A percentile compares a stretch with the other conserved stretches of the same genome.
Evolutionary conservation across 2,888 invertebrate genomes (phyloP).

Genomic region (Phortica okadai): DNA sequence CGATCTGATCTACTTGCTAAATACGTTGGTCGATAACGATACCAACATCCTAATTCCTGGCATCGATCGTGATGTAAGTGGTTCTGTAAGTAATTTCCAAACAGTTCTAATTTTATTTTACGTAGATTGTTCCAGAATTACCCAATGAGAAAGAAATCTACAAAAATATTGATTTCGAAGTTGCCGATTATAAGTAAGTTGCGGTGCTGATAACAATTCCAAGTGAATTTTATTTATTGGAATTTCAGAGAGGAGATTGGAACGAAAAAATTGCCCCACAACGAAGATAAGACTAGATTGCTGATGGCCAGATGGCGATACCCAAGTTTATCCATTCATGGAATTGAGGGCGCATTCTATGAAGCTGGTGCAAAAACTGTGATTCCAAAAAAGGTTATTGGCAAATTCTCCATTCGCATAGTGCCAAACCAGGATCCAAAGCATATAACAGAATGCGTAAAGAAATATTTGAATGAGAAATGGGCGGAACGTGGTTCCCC

Average conservation of each 20-base stretch:
- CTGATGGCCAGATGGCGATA: conserved; percentile 97
- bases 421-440: conserved; percentile 96
- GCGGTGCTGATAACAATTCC: neutral
- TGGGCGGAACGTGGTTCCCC: conserved; percentile 90
- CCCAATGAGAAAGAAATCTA: conserved; percentile 85
- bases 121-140: conserved; percentile 80
- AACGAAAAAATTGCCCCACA: conserved; percentile 82
- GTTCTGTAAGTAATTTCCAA: neutral
- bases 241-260: conserved; percentile 80
- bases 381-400: conserved; percentile 93
- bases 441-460: conserved; percentile 88
- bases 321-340: conserved; percentile 95
- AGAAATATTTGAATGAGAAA: conserved; percentile 84
- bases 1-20: conserved; percentile 91
- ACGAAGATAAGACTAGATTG: conserved; percentile 87
- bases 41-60: conserved; percentile 91
- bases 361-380: conserved; percentile 97
- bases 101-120: neutral
- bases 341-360: conserved; percentile 94
- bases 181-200: conserved; percentile 83
- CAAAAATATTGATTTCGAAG: conserved; percentile 90
- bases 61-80: conserved; percentile 86
- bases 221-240: conserved; percentile 61
- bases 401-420: conserved; percentile 97
- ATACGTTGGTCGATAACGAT: conserved; percentile 88